Percentiles rank a stretch among this genome's conserved stretches.
These are phyloP conservation scores for honey bee (Apis mellifera) DNA, from an alignment of 1,140 invertebrate species.

Conservation along the genomic window Amel_HAv3.1 CM009943.2:362501-363000, in stretches of 20 bases:
- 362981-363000: too few species aligned
- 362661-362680: constrained; percentile 1
- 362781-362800: neutral
- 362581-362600: constrained; percentile 19
- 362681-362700: neutral
- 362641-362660: neutral
- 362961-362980: too few species aligned
- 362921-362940: too few species aligned
- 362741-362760: neutral
- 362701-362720: neutral
- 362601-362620: constrained; percentile 16
- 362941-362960: too few species aligned
- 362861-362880: too few species aligned
- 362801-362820: neutral
- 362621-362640: constrained; percentile 8
- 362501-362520: neutral
- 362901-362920: too few species aligned
- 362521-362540: neutral
- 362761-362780: neutral
- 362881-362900: too few species aligned
- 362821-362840: too few species aligned
- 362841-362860: too few species aligned
- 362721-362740: neutral
- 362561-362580: constrained; percentile 7
- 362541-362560: constrained; percentile 10